These are phyloP conservation scores for Halyomorpha halys DNA, from an alignment of 1,140 invertebrate genomes.

Conservation along the genomic window DNA sequence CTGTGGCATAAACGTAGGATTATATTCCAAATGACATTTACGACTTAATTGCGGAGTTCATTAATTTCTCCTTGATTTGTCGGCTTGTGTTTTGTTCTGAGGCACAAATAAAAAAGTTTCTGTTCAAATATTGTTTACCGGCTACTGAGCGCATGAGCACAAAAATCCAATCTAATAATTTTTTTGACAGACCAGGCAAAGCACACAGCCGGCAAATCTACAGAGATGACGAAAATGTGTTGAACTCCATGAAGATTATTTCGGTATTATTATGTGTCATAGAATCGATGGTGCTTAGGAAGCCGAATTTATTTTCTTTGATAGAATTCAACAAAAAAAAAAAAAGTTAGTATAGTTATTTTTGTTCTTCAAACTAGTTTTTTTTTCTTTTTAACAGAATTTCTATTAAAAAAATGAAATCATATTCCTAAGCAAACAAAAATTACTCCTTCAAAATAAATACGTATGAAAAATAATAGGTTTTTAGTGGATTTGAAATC, in stretches of 20 bases:
- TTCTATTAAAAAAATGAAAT: no score
- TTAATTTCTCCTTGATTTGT: constrained; percentile 29
- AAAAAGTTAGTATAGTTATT: no score
- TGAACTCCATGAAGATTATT: constrained; percentile 5
- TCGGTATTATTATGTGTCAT: background rate
- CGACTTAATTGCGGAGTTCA: constrained; percentile 25
- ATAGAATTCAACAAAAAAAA: background rate
- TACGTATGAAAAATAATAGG: no score
- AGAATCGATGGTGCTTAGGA: background rate
- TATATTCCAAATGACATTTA: background rate
- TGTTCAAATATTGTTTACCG: background rate
- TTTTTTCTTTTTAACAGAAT: no score
- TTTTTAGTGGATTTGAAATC: no score
- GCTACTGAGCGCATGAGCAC: no score
- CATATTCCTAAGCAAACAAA: no score
- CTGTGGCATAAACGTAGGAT: background rate
- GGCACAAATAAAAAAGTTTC: background rate
- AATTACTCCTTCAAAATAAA: no score
- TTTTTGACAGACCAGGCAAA: background rate
- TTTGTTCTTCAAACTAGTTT: no score
- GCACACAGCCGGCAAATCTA: constrained; percentile 19
- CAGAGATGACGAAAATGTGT: background rate
- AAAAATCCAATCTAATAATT: no score
- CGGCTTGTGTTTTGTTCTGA: constrained; percentile 25
- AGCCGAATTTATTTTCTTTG: background rate